These are phyloP conservation scores for Rhodeus uyekii DNA, from an alignment of 2,797 vertebrate species.

Conservation along the genomic window DNA sequence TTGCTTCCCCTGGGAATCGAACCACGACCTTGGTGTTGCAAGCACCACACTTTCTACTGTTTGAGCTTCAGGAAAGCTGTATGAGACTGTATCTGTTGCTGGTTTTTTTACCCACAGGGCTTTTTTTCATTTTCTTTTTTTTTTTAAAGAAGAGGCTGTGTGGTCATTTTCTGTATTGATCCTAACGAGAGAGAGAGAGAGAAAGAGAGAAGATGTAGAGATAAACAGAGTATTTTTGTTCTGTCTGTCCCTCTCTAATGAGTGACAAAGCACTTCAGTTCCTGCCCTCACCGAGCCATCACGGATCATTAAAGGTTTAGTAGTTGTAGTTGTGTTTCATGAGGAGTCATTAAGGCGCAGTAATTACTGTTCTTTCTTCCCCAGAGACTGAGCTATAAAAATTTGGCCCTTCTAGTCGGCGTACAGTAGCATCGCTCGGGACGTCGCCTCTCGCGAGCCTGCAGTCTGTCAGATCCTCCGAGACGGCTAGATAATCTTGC, in stretches of 20 bases:
- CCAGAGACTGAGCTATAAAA: slow-evolving; percentile 35
- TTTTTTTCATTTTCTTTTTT: too few relatives aligned
- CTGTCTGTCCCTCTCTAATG: slow-evolving; percentile 37
- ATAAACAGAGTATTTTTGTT: neutral
- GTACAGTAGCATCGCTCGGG: slow-evolving; percentile 2
- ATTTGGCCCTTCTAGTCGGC: slow-evolving; percentile 13
- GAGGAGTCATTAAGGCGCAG: slow-evolving; percentile 53
- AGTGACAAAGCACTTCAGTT: slow-evolving; percentile 41
- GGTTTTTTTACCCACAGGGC: neutral
- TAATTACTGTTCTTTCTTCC: slow-evolving; percentile 53
- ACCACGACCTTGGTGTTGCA: too few relatives aligned
- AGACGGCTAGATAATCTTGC: neutral
- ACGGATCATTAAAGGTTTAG: slow-evolving; percentile 48
- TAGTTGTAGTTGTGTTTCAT: slow-evolving; percentile 50
- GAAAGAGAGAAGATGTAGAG: neutral
- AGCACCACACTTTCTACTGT: too few relatives aligned
- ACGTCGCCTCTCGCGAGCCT: slow-evolving; percentile 1
- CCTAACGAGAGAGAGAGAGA: slow-evolving; percentile 1
- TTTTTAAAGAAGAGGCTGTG: neutral
- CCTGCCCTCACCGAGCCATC: slow-evolving; percentile 33
- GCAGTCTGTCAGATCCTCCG: neutral
- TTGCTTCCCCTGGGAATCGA: too few relatives aligned
- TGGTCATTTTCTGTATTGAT: slow-evolving; percentile 15
- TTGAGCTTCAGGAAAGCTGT: too few relatives aligned
- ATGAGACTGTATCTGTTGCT: too few relatives aligned